Base-by-base conservation (phyloP, 2,888 invertebrate species). In the Nomada flava region DNA sequence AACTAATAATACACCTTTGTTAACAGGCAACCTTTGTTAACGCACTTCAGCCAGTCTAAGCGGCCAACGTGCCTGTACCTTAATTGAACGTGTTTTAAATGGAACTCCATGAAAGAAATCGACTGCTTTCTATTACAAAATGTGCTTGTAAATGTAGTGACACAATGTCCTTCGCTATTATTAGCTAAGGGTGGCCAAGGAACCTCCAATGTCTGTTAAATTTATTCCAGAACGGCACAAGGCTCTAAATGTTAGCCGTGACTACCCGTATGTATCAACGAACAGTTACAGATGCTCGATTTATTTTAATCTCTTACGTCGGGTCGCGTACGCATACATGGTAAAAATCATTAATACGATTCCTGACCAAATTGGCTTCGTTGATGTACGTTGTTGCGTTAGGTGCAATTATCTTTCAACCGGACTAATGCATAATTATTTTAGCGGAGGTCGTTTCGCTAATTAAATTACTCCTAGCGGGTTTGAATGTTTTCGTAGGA, bases 191-290 rank as follows among this genome's bases (percentile, higher is more conserved):
- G 11, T 0, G 13, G 20, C 36, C 1, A 9, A 53, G 9, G 15
- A 20, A 42, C 15, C 15, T 2, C 15, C 13, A 42, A n/a, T 15
- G 20, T 13, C 20, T 3, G 36, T 20, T 20, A 42, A 57, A n/a
- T 29, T 52, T 29, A 36, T 52, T 29, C 52, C 15, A 3, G n/a
- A 7, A 20, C 13, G n/a, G 5, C 7, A 26, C 29, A 13, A 52
- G 9, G 18, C 9, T 65, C 29, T 9, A 52, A 7, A 1, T n/a
- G 42, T 68, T 57, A 23, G 1, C 23, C 15, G 4, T 20, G 44
- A 50, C 26, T 20, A 36, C 57, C 72, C 72, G 76, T 23, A 64
- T 71, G 18, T 13, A 50, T 11, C 52, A n/a, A 23, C 42, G 60
- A 69, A 60, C 13, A 44, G 20, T 42, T 44, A 50, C 26, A 59